Percentiles rank a stretch among this genome's conserved stretches.
Conservation (phyloP, 2,113 vertebrate genomes). For the Microtus ochrogaster region DNA sequence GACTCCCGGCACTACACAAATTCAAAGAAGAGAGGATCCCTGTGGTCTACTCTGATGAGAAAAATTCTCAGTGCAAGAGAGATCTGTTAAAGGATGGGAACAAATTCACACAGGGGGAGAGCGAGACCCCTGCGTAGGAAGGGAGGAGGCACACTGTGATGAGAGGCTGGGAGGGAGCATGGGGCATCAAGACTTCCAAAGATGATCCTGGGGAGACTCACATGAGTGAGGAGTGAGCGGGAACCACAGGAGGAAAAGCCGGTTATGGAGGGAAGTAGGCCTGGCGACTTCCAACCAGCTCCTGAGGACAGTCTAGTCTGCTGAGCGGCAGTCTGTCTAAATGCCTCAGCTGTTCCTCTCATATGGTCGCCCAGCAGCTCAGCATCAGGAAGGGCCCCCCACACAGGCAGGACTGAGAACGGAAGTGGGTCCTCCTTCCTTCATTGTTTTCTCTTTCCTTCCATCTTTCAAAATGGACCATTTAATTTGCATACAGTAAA, state of each 20-base stretch:
- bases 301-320: background rate
- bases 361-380: background rate
- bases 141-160: background rate
- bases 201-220: rapidly evolving
- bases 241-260: background rate
- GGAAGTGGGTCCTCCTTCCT: background rate
- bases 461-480: background rate
- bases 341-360: background rate
- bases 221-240: background rate
- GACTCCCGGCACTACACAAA: background rate
- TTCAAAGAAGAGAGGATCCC: background rate
- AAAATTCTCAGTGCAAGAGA: background rate
- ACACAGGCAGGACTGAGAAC: background rate
- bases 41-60: background rate
- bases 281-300: background rate
- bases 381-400: background rate
- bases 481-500: background rate
- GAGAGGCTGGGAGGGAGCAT: background rate
- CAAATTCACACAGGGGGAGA: background rate
- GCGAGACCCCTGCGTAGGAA: no score
- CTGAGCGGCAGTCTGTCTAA: background rate
- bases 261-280: background rate
- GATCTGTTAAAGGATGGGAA: background rate
- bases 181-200: background rate
- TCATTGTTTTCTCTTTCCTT: background rate